Evolutionary conservation across 2,888 invertebrate genomes (phyloP).

Genomic region (Trissonchulus sp.): DNA sequence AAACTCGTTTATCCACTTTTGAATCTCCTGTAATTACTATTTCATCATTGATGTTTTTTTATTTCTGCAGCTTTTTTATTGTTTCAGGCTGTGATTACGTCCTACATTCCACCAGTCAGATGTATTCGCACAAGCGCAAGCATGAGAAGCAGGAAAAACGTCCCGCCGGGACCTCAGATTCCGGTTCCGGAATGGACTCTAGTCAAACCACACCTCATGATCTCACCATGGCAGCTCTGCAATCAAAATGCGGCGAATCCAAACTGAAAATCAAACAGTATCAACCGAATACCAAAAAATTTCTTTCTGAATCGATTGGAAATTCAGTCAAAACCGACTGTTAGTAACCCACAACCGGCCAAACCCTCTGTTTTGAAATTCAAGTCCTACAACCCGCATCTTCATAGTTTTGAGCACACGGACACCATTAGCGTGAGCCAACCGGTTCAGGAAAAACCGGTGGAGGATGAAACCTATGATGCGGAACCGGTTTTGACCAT

Average conservation of each 20-base stretch:
- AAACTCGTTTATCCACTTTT: too few species aligned
- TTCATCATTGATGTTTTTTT: too few species aligned
- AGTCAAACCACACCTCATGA: background rate
- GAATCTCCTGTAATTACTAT: too few species aligned
- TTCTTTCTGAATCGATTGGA: background rate
- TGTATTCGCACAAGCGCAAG: constrained; percentile 92
- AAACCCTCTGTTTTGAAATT: background rate
- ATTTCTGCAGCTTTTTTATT: too few species aligned
- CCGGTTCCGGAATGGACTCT: background rate
- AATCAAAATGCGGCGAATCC: background rate
- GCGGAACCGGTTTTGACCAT: background rate
- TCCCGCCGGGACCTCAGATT: too few species aligned
- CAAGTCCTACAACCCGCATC: background rate
- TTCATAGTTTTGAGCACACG: too few species aligned
- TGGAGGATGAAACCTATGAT: background rate
- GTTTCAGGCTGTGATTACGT: constrained; percentile 86
- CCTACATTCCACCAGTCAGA: constrained; percentile 88
- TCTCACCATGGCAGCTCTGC: background rate
- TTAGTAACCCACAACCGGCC: background rate
- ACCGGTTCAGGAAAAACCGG: background rate
- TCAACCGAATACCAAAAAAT: constrained; percentile 15
- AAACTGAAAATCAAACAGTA: constrained; percentile 28
- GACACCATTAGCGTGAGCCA: background rate
- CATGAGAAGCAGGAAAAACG: constrained; percentile 82
- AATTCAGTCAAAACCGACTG: background rate